Conservation (phyloP, 2,113 vertebrate species). For the Orientallactaga bullata region DNA sequence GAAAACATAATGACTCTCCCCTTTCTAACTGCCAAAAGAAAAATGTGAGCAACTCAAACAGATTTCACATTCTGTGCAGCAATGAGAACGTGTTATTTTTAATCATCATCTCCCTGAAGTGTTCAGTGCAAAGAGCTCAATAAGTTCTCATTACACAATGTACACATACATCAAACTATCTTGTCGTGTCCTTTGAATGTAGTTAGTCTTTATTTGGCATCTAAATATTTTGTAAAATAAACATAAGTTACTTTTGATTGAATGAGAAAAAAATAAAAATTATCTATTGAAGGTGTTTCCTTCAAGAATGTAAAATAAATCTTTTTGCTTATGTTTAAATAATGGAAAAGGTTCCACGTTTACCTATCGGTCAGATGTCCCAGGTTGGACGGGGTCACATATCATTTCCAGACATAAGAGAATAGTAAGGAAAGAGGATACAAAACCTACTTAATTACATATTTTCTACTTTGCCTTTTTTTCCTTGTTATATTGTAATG, state of each 20-base stretch:
- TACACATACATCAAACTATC: neutral
- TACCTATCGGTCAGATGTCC: neutral
- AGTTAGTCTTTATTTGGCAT: neutral
- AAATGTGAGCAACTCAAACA: neutral
- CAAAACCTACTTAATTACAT: conserved; percentile 32
- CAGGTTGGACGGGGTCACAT: neutral
- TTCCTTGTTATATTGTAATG: conserved; percentile 25
- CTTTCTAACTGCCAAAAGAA: neutral
- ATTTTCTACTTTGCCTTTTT: conserved; percentile 56
- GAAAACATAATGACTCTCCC: neutral
- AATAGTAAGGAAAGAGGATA: neutral
- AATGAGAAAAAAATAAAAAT: conserved; percentile 32
- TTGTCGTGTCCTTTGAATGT: neutral
- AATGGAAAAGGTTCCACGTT: neutral
- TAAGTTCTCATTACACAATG: neutral
- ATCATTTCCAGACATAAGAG: neutral
- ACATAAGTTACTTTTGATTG: conserved; percentile 1
- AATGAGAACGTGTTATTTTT: neutral
- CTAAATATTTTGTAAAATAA: neutral
- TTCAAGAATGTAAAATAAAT: neutral
- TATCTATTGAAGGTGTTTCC: neutral
- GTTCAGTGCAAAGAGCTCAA: neutral
- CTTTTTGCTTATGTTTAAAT: neutral
- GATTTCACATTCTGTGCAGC: neutral
- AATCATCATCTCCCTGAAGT: neutral